Evolutionary conservation across 2,888 invertebrate genomes (phyloP), one percentile per base, ranked within the genome.

Genomic region (Myopa tessellatipennis): DNA sequence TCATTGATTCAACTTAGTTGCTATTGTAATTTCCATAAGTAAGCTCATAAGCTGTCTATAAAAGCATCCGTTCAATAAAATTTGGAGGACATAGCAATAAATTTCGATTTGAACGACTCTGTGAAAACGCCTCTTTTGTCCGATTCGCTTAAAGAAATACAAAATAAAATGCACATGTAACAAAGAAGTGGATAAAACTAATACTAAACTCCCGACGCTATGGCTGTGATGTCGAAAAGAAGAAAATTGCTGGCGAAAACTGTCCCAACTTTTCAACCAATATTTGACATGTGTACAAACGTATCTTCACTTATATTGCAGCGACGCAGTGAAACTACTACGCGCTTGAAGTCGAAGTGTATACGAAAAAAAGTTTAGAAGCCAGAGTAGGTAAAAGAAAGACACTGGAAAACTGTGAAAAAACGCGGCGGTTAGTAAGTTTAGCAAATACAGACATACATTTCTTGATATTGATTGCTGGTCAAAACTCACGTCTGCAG

Each of bases 261-360:
- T 85, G 86, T 85, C 82, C 82, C 84, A 86, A 85, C 85, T 86
- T 86, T 86, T 86, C 85, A 86, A 86, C 86, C 85, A 85, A 85
- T 85, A 85, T 85, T 86, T 86, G 85, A 84, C 83, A 85, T 85
- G 83, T 82, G 81, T 83, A 76, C 84, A 83, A 84, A 85, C 85
- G 68, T 78, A 74, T 76, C 73, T 74, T 69, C 38, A 55, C 63
- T 74, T 60, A 78, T 26, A 60, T 16, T 52, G 61, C 40, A 55
- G 61, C 36, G 65, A 36, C 61, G 50, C 63, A 72, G 63, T 45
- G 50, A 63, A 34, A 74, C 65, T n/a, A n/a, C n/a, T 38, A 61
- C n/a, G 73, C 73, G 61, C n/a, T 36, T 40, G 40, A 67, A 6
- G 12, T 67, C 40, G 14, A 14, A 18, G 67, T 38, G 67, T 38